Base-by-base conservation (phyloP, 2,797 vertebrate species). In the Myiotriccus ornatus region DNA sequence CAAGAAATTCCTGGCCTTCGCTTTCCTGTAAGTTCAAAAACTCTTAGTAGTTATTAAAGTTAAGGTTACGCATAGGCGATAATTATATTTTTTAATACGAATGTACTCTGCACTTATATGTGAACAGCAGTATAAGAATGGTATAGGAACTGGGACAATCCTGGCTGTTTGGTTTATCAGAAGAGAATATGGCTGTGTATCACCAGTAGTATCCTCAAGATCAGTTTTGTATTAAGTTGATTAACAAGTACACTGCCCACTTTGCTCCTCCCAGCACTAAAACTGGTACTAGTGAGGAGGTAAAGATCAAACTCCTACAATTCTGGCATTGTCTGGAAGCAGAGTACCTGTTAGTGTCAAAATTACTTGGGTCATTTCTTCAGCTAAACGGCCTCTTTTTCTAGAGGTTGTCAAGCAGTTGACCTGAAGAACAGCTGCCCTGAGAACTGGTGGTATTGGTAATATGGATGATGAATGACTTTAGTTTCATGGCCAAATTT, bases 401-500 rank as follows among this genome's bases (percentile, higher is more conserved):
- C 95, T 69, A 90, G 94, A 87, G 73, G 83, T 69, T 94, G 70
- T 87, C 57, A 67, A 59, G 63, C 12, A 25, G 79, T 5, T 84
- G 49, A 68, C 63, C 71, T 89, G 82, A 91, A 59, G 89, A 92
- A 89, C 78, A 95, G 75, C 86, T 95, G 94, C 94, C 94, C 93
- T 96, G 90, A 97, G 96, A 70, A 46, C 88, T 91, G 83, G 91
- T 96, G 95, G 90, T 95, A 87, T 82, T 96, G 95, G 88, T 95
- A 97, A 81, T 97, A 97, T 96, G 96, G 89, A 91, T 98, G 97
- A 98, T 97, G 88, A 95, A 98, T 98, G 90, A 90, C 84, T 92
- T 96, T 67, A 87, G 87, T 96, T 94, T 96, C 64, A 79, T 76
- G 95, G 93, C 96, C 96, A 97, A 97, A 98, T 97, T 97, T 97